Conservation (phyloP, 2,888 invertebrate genomes). For the Thymelicus lineola region DNA sequence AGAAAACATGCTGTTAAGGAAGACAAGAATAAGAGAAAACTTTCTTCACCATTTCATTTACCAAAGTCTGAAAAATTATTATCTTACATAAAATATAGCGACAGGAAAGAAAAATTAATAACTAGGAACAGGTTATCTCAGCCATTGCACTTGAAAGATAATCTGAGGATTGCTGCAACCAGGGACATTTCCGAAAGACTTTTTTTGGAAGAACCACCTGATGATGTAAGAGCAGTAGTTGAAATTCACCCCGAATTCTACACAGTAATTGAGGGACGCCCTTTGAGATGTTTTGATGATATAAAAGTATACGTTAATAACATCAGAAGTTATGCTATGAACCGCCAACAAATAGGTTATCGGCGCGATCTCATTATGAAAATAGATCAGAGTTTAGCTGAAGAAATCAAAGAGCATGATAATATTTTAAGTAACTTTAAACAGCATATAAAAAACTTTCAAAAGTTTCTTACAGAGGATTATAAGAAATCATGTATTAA, state of each 20-base stretch:
- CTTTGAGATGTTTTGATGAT: slow-evolving; percentile 84
- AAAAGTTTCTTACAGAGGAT: slow-evolving; percentile 77
- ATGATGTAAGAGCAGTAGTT: slow-evolving; percentile 84
- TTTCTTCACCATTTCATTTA: slow-evolving; percentile 62
- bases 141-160: slow-evolving; percentile 72
- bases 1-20: slow-evolving; percentile 62
- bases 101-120: slow-evolving; percentile 68
- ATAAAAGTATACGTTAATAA: slow-evolving; percentile 85
- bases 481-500: slow-evolving; percentile 73
- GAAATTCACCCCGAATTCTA: slow-evolving; percentile 89
- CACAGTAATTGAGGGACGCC: slow-evolving; percentile 86
- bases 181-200: slow-evolving; percentile 84
- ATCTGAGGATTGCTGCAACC: slow-evolving; percentile 70
- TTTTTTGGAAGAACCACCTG: slow-evolving; percentile 82
- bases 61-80: slow-evolving; percentile 75
- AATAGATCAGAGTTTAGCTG: slow-evolving; percentile 64
- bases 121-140: slow-evolving; percentile 58
- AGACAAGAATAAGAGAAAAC: slow-evolving; percentile 52
- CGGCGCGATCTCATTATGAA: slow-evolving; percentile 72
- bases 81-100: slow-evolving; percentile 78
- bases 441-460: slow-evolving; percentile 73
- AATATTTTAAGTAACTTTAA: slow-evolving; percentile 63
- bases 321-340: slow-evolving; percentile 78
- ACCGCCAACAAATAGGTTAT: slow-evolving; percentile 79
- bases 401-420: slow-evolving; percentile 66